Base-by-base conservation (phyloP, 2,797 vertebrate species). In the Anniella stebbinsi region DNA sequence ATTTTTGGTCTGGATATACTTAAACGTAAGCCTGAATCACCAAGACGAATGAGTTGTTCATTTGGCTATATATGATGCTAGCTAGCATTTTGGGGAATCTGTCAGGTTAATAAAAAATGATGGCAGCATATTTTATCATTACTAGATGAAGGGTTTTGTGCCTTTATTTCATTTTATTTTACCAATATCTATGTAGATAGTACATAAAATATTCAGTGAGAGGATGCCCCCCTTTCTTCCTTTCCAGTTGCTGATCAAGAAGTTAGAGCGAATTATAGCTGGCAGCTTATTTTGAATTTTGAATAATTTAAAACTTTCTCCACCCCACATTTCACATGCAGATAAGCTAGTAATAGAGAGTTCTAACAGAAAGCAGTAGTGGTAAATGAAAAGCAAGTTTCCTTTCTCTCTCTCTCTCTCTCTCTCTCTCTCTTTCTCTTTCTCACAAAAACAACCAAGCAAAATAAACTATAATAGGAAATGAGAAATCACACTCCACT, bases 271-370 rank as follows among this genome's bases (percentile, higher is more conserved):
- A 95, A 94, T 95, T 95, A 94, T 92, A 92, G 66, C 89, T 94
- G 85, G 76, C 48, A 94, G 90, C 78, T 96, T 96, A 94, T 89
- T 95, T 69, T 93, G 93, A 96, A 95, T 69, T 86, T 70, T 94
- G 84, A 96, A 95, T 95, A 95, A 95, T 95, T 96, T 94, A 94
- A 96, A 93, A 93, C 93, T 84, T 95, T 89, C 90, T 86, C 6
- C 57, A 38, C 54, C 82, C 89, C 85, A 91, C 90, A 82, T 75
- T 93, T 91, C 28, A 30, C 60, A 92, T 94, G 38, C 86, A 94
- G 69, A 93, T 92, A 94, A 93, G 86, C 91, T 94, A 89, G 76
- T 66, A 91, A 18, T 77, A 60, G 92, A 91, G 67, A 94, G 30
- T 77, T 82, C 80, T 94, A 92, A 91, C n/a, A 86, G 66, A 80